A percentile compares a stretch with the other conserved stretches of the same genome.
Conservation (phyloP, 2,888 invertebrate species). For the Epiblema foenella region DNA sequence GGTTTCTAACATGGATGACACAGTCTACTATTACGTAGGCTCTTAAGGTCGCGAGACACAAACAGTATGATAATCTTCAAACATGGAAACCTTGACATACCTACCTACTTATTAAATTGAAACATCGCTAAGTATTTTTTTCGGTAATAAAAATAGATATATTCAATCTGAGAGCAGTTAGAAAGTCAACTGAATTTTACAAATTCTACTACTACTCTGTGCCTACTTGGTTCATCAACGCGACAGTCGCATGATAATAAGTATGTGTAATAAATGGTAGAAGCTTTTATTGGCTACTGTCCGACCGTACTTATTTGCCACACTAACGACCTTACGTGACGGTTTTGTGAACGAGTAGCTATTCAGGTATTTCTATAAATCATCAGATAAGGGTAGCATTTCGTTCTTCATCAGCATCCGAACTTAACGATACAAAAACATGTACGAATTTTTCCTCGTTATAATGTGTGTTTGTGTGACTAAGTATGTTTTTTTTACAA, state of each 20-base stretch:
- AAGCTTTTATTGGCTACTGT: too few species aligned
- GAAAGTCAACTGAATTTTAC: not conserved
- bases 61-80: conserved; percentile 36
- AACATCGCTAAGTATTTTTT: not conserved
- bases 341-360: too few species aligned
- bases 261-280: too few species aligned
- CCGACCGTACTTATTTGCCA: too few species aligned
- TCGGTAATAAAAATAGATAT: not conserved
- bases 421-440: too few species aligned
- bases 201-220: not conserved
- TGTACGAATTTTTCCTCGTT: too few species aligned
- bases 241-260: not conserved
- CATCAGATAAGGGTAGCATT: too few species aligned
- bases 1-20: conserved; percentile 38
- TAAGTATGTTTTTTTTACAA: too few species aligned
- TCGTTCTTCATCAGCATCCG: too few species aligned
- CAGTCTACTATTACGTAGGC: conserved; percentile 37
- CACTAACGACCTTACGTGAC: too few species aligned
- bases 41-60: conserved; percentile 37
- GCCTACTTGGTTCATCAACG: not conserved
- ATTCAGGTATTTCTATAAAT: too few species aligned
- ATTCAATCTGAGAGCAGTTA: not conserved
- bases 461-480: too few species aligned
- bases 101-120: not conserved
- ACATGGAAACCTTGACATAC: conserved; percentile 39